Percentiles rank a stretch among this genome's conserved stretches.
Conservation (phyloP, 2,888 invertebrate genomes). For the Euzophera pinguis region DNA sequence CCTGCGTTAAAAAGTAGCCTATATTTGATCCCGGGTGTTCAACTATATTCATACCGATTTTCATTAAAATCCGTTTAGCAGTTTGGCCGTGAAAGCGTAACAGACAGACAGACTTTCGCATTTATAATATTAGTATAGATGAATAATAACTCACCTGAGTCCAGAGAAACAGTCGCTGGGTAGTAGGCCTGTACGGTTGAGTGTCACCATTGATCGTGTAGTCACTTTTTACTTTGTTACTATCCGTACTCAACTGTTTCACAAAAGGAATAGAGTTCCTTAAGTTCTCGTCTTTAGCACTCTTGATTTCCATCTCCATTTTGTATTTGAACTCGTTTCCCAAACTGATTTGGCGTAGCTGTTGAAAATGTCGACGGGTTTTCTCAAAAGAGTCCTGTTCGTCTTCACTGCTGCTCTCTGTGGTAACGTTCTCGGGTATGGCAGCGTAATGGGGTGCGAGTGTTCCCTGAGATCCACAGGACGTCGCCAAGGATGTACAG, state of each 20-base stretch:
- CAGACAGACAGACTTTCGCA: too few relatives aligned
- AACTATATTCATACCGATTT: too few relatives aligned
- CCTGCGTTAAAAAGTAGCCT: too few relatives aligned
- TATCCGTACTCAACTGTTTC: conserved; percentile 80
- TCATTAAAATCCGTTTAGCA: too few relatives aligned
- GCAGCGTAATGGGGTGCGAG: conserved; percentile 66
- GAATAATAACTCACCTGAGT: conserved; percentile 56
- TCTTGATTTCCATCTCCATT: conserved; percentile 83
- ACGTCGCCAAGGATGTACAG: conserved; percentile 80
- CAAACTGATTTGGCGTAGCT: conserved; percentile 81
- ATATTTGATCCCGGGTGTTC: too few relatives aligned
- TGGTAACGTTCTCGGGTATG: conserved; percentile 63
- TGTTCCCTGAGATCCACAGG: conserved; percentile 70
- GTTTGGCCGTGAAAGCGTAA: too few relatives aligned
- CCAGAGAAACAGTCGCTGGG: conserved; percentile 72
- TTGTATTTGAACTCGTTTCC: conserved; percentile 82
- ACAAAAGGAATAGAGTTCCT: conserved; percentile 81
- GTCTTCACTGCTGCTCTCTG: conserved; percentile 74
- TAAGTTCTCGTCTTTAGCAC: conserved; percentile 80
- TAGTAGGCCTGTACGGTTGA: conserved; percentile 74
- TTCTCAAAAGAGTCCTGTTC: conserved; percentile 77
- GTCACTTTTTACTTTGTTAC: conserved; percentile 76
- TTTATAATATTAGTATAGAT: background rate
- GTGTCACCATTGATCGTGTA: conserved; percentile 62
- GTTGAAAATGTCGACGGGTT: conserved; percentile 81